These are phyloP conservation scores for Lasioglossum lativentre DNA, from an alignment of 2,888 invertebrate genomes.

Conservation along the genomic window DNA sequence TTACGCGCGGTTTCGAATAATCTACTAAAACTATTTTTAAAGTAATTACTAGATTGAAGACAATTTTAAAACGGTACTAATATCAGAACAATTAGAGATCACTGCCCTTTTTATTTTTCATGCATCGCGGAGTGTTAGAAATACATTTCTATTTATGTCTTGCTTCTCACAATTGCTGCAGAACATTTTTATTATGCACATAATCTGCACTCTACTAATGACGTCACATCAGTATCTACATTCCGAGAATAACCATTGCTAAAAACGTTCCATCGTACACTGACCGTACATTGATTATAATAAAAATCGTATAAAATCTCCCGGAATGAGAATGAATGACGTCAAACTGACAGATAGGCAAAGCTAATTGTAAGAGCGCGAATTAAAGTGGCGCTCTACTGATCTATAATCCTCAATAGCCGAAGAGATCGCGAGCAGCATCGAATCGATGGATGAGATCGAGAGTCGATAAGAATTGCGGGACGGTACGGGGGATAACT, in stretches of 20 bases:
- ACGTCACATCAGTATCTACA: too few relatives aligned
- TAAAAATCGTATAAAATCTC: background rate
- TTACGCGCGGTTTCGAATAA: background rate
- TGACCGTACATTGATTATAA: background rate
- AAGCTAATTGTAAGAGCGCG: background rate
- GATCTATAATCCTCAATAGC: background rate
- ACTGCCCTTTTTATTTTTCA: background rate
- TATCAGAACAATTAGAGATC: background rate
- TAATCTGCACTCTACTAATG: too few relatives aligned
- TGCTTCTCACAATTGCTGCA: background rate
- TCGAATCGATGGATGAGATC: background rate
- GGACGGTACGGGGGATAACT: constrained; percentile 18
- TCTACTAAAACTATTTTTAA: background rate
- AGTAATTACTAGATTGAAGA: background rate
- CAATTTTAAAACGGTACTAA: background rate
- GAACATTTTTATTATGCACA: background rate
- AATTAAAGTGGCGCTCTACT: background rate
- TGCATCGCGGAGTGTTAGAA: background rate
- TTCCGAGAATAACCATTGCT: background rate
- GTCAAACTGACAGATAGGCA: background rate
- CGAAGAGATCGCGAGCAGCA: background rate
- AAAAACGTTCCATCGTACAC: background rate
- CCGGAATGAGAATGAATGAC: background rate
- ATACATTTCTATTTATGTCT: background rate
- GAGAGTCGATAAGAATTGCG: constrained; percentile 26